These are phyloP conservation scores for Podilymbus podiceps DNA, from an alignment of 2,113 vertebrate genomes.

Conservation along the genomic window DNA sequence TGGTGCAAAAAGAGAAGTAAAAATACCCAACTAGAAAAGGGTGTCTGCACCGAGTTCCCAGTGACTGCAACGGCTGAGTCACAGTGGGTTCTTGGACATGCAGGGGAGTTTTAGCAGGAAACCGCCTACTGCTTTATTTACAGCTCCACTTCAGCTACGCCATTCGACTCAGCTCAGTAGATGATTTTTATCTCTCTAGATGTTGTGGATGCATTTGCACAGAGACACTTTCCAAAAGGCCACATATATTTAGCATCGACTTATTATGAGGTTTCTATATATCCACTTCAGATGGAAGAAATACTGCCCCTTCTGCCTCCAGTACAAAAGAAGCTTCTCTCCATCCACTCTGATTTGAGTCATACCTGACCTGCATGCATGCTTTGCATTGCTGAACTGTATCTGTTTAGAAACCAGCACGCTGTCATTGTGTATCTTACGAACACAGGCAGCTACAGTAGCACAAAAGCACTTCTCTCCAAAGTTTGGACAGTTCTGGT, in stretches of 20 bases:
- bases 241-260: neutral
- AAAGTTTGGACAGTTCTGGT: neutral
- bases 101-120: conserved; percentile 67
- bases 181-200: conserved; percentile 48
- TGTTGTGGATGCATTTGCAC: conserved; percentile 12
- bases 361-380: neutral
- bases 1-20: conserved; percentile 41
- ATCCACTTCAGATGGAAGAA: neutral
- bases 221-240: conserved; percentile 39
- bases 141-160: conserved; percentile 33
- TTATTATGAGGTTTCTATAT: conserved; percentile 12
- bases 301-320: neutral
- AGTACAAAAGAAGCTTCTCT: neutral
- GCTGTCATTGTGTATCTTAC: neutral
- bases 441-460: neutral
- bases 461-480: neutral
- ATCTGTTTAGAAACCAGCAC: neutral
- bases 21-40: conserved; percentile 18
- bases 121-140: conserved; percentile 56
- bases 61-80: conserved; percentile 44
- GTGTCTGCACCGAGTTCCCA: conserved; percentile 31
- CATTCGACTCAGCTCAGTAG: conserved; percentile 37
- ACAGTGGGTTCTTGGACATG: conserved; percentile 48
- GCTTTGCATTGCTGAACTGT: neutral
- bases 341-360: neutral